Conservation (phyloP, 2,888 invertebrate species). For the Hirtodrosophila alboralis region DNA sequence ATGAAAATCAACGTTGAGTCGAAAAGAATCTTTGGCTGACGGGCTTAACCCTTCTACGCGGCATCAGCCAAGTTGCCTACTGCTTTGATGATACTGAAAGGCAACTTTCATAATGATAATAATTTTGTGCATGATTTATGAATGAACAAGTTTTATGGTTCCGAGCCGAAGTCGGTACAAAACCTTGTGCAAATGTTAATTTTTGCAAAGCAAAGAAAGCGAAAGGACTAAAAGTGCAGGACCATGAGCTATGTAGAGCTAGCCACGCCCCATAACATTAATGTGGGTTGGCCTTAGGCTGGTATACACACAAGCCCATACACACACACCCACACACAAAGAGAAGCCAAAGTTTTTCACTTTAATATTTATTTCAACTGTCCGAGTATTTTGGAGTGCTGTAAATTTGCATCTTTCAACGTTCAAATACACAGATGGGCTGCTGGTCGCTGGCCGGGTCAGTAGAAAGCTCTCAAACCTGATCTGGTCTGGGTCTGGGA, state of each 20-base stretch:
- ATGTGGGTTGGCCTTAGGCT: constrained; percentile 30
- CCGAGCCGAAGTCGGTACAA: constrained; percentile 29
- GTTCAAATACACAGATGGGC: constrained; percentile 63
- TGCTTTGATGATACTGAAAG: constrained; percentile 65
- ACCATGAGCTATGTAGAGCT: constrained; percentile 21
- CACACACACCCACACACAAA: constrained; percentile 17
- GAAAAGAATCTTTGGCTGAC: constrained; percentile 50
- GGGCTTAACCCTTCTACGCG: constrained; percentile 72
- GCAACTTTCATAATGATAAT: constrained; percentile 80
- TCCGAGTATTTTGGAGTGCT: constrained; percentile 62
- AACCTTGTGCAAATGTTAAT: constrained; percentile 75
- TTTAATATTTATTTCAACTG: constrained; percentile 79
- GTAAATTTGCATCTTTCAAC: constrained; percentile 79
- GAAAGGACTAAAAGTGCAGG: constrained; percentile 37
- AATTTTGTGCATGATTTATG: constrained; percentile 79
- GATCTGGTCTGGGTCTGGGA: too few relatives aligned
- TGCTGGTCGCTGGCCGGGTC: constrained; percentile 25
- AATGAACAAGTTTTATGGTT: constrained; percentile 77
- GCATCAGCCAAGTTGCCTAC: constrained; percentile 31
- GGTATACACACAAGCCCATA: constrained; percentile 22
- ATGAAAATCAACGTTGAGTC: constrained; percentile 59
- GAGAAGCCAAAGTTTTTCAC: constrained; percentile 59
- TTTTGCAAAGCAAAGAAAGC: constrained; percentile 50
- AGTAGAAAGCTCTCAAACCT: constrained; percentile 26
- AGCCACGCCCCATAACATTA: constrained; percentile 47